Conservation (phyloP, 2,888 invertebrate species). For the Aphelenchoides bicaudatus region DNA sequence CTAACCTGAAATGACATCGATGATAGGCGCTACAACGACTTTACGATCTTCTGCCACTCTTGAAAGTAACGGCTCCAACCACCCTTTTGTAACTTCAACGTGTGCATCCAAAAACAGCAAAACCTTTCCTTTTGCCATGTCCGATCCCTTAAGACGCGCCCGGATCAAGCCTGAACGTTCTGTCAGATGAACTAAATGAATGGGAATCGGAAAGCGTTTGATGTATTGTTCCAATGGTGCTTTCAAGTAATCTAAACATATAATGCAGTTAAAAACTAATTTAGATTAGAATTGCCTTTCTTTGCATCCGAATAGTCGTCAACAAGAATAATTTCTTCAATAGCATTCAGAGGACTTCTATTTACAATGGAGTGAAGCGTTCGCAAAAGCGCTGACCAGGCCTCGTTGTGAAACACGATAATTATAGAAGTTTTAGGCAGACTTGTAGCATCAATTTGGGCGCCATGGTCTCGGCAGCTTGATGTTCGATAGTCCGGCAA, state of each 20-base stretch:
- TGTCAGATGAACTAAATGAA: slow-evolving; percentile 72
- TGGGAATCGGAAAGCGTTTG: slow-evolving; percentile 43
- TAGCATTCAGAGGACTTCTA: slow-evolving; percentile 41
- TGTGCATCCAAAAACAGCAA: slow-evolving; percentile 94
- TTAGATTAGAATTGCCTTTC: no score
- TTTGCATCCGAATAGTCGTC: slow-evolving; percentile 52
- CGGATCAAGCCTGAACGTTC: slow-evolving; percentile 91
- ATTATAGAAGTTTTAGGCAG: slow-evolving; percentile 77
- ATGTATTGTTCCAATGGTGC: slow-evolving; percentile 56
- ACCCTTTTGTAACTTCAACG: slow-evolving; percentile 82
- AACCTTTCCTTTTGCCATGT: slow-evolving; percentile 77
- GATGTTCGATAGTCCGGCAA: slow-evolving; percentile 75
- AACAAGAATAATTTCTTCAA: slow-evolving; percentile 55
- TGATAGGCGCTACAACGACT: slow-evolving; percentile 94
- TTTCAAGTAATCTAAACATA: slow-evolving; percentile 48
- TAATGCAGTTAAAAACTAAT: background rate
- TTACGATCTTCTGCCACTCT: slow-evolving; percentile 65
- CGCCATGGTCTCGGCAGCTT: slow-evolving; percentile 12
- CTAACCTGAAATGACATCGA: slow-evolving; percentile 95
- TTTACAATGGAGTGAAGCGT: slow-evolving; percentile 60
- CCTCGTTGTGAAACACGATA: slow-evolving; percentile 98
- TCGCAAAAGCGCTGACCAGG: slow-evolving; percentile 89
- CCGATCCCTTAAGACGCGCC: slow-evolving; percentile 87
- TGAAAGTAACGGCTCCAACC: slow-evolving; percentile 84
- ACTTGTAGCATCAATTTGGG: background rate